Percentiles rank a stretch among this genome's conserved stretches.
These are phyloP conservation scores for Lasioglossum pauxillum DNA, from an alignment of 2,888 invertebrate genomes.

Conservation along the genomic window DNA sequence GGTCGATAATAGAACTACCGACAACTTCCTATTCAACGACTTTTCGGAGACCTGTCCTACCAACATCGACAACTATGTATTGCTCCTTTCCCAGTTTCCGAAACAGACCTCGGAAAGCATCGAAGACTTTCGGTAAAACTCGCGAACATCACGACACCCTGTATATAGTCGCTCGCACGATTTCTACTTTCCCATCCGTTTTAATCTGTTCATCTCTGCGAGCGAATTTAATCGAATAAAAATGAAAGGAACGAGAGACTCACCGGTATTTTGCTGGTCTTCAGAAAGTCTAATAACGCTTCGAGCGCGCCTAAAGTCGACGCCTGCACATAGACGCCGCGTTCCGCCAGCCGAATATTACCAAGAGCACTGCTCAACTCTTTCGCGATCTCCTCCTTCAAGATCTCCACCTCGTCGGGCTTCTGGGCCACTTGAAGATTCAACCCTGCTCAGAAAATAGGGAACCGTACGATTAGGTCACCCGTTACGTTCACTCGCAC, in stretches of 20 bases:
- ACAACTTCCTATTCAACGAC: background rate
- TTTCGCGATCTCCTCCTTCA: constrained; percentile 93
- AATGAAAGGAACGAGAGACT: constrained; percentile 84
- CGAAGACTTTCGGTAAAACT: background rate
- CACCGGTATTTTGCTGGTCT: constrained; percentile 96
- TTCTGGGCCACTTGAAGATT: constrained; percentile 96
- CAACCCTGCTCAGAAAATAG: constrained; percentile 86
- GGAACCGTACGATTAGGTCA: background rate
- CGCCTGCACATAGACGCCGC: constrained; percentile 99
- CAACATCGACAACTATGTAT: background rate
- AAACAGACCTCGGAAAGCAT: background rate
- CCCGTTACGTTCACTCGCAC: background rate
- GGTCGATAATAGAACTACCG: constrained; percentile 8
- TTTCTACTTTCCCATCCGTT: background rate
- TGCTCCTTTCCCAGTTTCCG: background rate
- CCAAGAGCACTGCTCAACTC: constrained; percentile 96
- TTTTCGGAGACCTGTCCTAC: background rate
- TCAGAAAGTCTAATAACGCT: constrained; percentile 96
- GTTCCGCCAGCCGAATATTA: constrained; percentile 94
- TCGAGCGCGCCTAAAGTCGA: constrained; percentile 99
- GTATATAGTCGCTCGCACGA: background rate
- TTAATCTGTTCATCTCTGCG: no score
- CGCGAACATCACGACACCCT: background rate
- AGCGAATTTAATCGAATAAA: background rate
- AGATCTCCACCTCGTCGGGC: constrained; percentile 96